Evolutionary conservation across 2,797 vertebrate species (phyloP).

Genomic region (Pelodytes ibericus): DNA sequence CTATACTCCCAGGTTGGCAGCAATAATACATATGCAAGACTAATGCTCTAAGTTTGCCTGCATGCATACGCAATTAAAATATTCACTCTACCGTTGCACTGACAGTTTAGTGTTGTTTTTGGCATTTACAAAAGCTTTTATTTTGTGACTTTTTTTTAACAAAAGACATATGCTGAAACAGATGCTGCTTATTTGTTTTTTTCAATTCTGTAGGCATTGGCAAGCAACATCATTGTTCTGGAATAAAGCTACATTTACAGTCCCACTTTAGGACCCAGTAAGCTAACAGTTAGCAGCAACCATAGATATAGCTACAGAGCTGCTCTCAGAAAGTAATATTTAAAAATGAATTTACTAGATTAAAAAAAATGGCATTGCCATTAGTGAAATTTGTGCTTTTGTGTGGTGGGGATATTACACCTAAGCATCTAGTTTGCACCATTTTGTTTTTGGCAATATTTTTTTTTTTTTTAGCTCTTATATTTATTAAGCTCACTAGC

Average conservation of each 20-base stretch:
- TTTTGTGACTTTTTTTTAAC: constrained; percentile 79
- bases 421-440: too few relatives aligned
- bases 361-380: too few relatives aligned
- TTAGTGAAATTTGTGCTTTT: too few relatives aligned
- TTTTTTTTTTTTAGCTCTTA: too few relatives aligned
- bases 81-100: constrained; percentile 81
- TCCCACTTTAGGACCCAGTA: constrained; percentile 75
- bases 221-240: constrained; percentile 81
- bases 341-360: too few relatives aligned
- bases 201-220: constrained; percentile 84
- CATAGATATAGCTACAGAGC: constrained; percentile 69
- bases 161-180: constrained; percentile 85
- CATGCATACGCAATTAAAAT: constrained; percentile 84
- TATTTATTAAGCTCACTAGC: too few relatives aligned
- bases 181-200: constrained; percentile 87
- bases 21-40: constrained; percentile 83
- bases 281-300: constrained; percentile 69
- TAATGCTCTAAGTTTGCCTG: constrained; percentile 82
- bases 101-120: constrained; percentile 85
- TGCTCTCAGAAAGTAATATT: too few relatives aligned
- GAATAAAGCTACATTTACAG: constrained; percentile 79
- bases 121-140: constrained; percentile 87
- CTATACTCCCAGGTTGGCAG: constrained; percentile 85
- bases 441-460: too few relatives aligned
- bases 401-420: too few relatives aligned